Percentiles rank a stretch among this genome's conserved stretches.
Evolutionary conservation across 2,888 invertebrate genomes (phyloP).

Genomic region (Drosophila koepferae): DNA sequence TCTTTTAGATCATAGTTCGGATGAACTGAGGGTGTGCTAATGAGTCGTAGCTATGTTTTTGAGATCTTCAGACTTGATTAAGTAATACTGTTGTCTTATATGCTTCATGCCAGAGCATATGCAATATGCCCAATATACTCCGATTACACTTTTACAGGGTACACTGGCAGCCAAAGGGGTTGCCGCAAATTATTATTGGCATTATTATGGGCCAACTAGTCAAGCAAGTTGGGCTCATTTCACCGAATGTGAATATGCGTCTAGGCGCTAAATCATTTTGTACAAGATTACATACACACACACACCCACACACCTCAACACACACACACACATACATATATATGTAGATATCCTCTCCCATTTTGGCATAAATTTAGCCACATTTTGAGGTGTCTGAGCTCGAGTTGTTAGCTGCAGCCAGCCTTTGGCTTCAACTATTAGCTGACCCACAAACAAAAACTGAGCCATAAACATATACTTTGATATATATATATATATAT

Average conservation of each 20-base stretch:
- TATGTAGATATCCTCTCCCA: no score
- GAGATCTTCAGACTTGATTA: no score
- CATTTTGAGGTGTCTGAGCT: constrained; percentile 50
- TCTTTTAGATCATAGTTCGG: background rate
- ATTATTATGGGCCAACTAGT: constrained; percentile 62
- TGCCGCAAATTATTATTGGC: constrained; percentile 76
- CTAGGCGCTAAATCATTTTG: constrained; percentile 60
- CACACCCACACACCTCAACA: background rate
- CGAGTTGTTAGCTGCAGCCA: constrained; percentile 39
- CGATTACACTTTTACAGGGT: background rate
- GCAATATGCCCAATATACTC: background rate
- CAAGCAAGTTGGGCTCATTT: constrained; percentile 48
- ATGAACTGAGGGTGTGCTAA: background rate
- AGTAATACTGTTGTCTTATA: no score
- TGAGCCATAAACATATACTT: constrained; percentile 22
- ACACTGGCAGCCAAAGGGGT: constrained; percentile 58
- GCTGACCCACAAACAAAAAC: constrained; percentile 46
- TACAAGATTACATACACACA: constrained; percentile 37
- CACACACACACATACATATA: background rate
- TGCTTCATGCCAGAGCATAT: no score
- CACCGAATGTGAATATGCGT: background rate
- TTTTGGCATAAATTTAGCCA: constrained; percentile 51
- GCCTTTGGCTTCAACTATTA: constrained; percentile 23
- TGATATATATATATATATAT: background rate
- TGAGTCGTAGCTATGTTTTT: background rate